Percentiles rank a stretch among this genome's conserved stretches.
Evolutionary conservation across 2,797 vertebrate species (phyloP).

Genomic region (Cottoperca gobio): DNA sequence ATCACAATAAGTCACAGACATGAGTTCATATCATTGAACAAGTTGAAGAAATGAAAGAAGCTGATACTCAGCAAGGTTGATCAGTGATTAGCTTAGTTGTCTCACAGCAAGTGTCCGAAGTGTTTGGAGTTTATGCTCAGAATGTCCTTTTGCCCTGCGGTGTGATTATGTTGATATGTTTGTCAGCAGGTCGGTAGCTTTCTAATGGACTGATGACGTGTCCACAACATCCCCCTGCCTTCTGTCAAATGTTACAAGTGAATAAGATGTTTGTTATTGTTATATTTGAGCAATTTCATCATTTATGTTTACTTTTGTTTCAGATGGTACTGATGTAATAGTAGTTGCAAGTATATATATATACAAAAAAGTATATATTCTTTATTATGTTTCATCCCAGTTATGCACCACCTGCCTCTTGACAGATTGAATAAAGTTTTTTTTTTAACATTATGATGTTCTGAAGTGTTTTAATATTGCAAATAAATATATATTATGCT

Average conservation of each 20-base stretch:
- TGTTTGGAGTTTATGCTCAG: constrained; percentile 7
- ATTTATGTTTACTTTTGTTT: not conserved
- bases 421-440: not conserved
- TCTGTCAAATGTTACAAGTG: not conserved
- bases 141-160: constrained; percentile 6
- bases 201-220: constrained; percentile 4
- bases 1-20: not conserved
- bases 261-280: not conserved
- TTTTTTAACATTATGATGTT: not conserved
- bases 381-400: not conserved
- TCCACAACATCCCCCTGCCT: not conserved
- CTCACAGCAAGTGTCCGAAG: constrained; percentile 8
- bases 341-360: not conserved
- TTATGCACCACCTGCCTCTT: not conserved
- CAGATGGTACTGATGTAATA: not conserved
- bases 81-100: constrained; percentile 7
- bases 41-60: not conserved
- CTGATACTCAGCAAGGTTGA: not conserved
- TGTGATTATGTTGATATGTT: constrained; percentile 44
- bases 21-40: constrained; percentile 7
- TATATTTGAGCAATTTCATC: constrained; percentile 1
- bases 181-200: constrained; percentile 35
- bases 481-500: not conserved
- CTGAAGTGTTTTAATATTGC: not conserved
- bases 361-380: too few relatives aligned